phyloP scores from a whole-genome alignment of 92 coral and sea anemone species.

The Epizoanthus ramosus region DNA sequence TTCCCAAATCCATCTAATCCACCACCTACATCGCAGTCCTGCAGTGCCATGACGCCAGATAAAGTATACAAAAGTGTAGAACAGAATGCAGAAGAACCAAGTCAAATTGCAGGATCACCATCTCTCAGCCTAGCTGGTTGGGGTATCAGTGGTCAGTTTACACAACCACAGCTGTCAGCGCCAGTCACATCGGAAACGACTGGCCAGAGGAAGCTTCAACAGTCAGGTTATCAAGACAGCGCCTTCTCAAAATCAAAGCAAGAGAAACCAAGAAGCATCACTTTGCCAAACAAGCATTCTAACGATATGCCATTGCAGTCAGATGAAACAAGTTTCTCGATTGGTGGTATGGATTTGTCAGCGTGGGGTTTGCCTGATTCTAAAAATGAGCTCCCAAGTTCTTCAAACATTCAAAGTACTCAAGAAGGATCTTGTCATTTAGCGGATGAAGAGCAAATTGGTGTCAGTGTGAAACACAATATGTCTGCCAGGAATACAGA shows the following conservation, averaged over 20 bases:
- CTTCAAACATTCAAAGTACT: neutral
- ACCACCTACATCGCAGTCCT: neutral
- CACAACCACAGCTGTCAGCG: neutral
- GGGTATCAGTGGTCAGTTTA: constrained; percentile 18
- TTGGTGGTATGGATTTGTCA: constrained; percentile 10
- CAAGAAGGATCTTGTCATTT: neutral
- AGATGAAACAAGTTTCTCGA: neutral
- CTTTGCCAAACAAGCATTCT: neutral
- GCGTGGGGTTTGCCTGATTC: constrained; percentile 25
- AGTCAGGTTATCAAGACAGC: neutral
- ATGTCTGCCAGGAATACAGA: neutral
- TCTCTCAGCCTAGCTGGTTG: constrained; percentile 21
- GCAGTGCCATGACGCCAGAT: neutral
- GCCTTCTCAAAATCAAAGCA: neutral
- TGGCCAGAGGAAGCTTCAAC: neutral
- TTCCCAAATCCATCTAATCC: neutral
- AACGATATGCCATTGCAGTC: neutral
- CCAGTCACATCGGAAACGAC: neutral
- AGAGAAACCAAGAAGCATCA: neutral
- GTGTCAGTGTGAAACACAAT: neutral
- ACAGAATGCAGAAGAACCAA: neutral
- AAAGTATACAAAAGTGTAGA: neutral
- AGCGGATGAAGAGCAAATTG: neutral
- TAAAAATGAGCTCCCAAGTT: neutral
- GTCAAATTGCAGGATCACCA: constrained; percentile 3